These are phyloP conservation scores for Temnothorax longispinosus DNA, from an alignment of 1,140 invertebrate species.

Conservation along the genomic window DNA sequence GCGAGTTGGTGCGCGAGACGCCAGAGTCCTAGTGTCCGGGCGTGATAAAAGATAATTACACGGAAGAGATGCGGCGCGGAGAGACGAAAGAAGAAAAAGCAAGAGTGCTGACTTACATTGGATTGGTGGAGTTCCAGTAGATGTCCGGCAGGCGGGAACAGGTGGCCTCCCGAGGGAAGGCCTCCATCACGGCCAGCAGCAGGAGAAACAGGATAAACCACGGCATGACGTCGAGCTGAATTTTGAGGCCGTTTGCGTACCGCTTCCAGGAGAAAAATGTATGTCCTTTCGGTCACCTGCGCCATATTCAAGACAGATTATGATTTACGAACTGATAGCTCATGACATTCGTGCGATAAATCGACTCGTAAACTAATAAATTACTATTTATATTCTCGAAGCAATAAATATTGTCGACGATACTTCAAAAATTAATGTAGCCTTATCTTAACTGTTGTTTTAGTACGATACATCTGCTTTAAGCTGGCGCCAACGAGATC, in stretches of 20 bases:
- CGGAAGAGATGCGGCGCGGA: neutral
- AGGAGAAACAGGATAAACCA: slow-evolving; percentile 87
- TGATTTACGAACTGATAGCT: slow-evolving; percentile 8
- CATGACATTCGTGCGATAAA: neutral
- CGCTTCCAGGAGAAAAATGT: slow-evolving; percentile 70
- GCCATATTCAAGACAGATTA: neutral
- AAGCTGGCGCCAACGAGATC: neutral
- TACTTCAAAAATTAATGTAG: neutral
- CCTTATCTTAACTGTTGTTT: neutral
- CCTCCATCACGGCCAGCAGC: slow-evolving; percentile 86
- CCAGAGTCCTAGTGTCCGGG: neutral
- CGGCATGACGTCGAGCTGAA: slow-evolving; percentile 85
- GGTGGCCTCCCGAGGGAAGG: slow-evolving; percentile 86
- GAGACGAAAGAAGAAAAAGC: neutral
- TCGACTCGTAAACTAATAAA: neutral
- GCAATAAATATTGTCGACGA: neutral
- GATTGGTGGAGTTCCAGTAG: slow-evolving; percentile 88
- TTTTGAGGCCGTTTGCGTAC: slow-evolving; percentile 82
- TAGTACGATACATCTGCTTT: slow-evolving; percentile 29
- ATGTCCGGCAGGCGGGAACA: slow-evolving; percentile 87
- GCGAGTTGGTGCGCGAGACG: neutral
- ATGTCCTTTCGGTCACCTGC: slow-evolving; percentile 75
- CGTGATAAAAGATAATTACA: slow-evolving; percentile 56
- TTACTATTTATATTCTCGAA: neutral
- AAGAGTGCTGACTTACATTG: slow-evolving; percentile 84